Evolutionary conservation across 2,888 invertebrate genomes (phyloP).

Genomic region (Polymixis lichenea): DNA sequence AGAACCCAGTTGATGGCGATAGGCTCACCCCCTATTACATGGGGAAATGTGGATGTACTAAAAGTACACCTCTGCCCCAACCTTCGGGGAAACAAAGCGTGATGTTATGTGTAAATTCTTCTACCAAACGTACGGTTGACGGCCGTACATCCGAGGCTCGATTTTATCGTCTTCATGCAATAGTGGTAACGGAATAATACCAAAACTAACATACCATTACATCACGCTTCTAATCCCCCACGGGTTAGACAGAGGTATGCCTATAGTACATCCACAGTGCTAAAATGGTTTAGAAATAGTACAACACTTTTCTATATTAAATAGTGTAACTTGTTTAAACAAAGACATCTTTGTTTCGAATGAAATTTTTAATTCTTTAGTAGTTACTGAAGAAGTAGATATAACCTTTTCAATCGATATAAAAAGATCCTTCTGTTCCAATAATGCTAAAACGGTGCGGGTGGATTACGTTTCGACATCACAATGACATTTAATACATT

Average conservation of each 20-base stretch:
- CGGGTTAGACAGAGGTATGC: too few relatives aligned
- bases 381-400: background rate
- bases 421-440: slow-evolving; percentile 16
- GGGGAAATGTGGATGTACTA: too few relatives aligned
- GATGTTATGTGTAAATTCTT: too few relatives aligned
- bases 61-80: too few relatives aligned
- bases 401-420: background rate
- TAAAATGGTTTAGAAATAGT: background rate
- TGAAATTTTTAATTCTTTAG: background rate
- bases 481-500: slow-evolving; percentile 63
- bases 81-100: too few relatives aligned
- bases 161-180: background rate
- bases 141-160: background rate
- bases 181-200: background rate
- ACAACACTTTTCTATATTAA: background rate
- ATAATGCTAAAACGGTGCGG: slow-evolving; percentile 43
- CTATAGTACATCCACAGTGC: too few relatives aligned
- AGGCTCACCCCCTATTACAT: too few relatives aligned
- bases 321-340: background rate
- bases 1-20: too few relatives aligned
- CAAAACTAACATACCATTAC: too few relatives aligned
- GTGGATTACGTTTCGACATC: slow-evolving; percentile 39
- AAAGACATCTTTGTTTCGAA: background rate
- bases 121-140: too few relatives aligned
- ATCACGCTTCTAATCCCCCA: background rate